Base-by-base conservation (phyloP, 2,888 invertebrate species). In the Luperina testacea region DNA sequence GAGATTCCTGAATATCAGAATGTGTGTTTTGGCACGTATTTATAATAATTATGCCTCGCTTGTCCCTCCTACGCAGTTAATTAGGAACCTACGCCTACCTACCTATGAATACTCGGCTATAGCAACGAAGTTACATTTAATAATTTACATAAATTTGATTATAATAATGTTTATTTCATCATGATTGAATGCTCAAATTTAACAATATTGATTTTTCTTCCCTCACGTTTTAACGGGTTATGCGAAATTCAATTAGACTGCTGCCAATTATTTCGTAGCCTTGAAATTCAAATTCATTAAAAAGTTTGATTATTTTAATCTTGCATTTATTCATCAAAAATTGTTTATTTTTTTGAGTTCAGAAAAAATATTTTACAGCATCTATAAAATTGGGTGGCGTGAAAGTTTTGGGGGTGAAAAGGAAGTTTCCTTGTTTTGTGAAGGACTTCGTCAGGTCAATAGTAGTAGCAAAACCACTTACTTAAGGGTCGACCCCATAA, bases 401-500 rank as follows among this genome's bases (percentile, higher is more conserved):
- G 59, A 51, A 27, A 73, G n/a, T 67, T 68, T 65, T 72, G n/a
- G 48, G 67, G 63, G 38, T 65, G 63, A 65, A 82, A 85, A 75
- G 53, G 53, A 51, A 59, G 32, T 76, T 68, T 83, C 74, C 59
- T 73, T 84, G 81, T 86, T 86, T 81, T 51, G 74, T 76, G 61
- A 81, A 65, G 65, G 65, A 78, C 42, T 24, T 77, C 69, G 75
- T 80, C 77, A 76, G 80, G 68, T 76, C 61, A 73, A 72, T 72
- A 75, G 79, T 81, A 80, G 78, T 75, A 77, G 82, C 79, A 68
- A 78, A 79, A 80, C 73, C 77, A 80, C 79, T 86, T 88, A 87
- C 87, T 87, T 88, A 87, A 86, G 72, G 81, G 81, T 82, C 81
- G 83, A 82, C 81, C 82, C 27, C 85, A 79, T 89, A 88, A 89